Base-by-base conservation (phyloP, 2,888 invertebrate species). In the Oligia strigilis region DNA sequence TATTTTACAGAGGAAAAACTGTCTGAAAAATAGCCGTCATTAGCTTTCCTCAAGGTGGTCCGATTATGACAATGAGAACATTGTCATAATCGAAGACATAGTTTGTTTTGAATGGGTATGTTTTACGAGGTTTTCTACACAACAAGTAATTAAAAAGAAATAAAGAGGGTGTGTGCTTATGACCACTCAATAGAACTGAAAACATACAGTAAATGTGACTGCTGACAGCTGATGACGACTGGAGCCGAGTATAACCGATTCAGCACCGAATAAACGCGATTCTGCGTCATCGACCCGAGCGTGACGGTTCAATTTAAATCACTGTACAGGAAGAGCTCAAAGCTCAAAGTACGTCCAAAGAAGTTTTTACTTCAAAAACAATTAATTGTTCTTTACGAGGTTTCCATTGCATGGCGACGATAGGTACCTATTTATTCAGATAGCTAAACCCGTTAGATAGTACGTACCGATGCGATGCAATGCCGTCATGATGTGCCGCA, bases 401-500 rank as follows among this genome's bases (percentile, higher is more conserved):
- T n/a, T 58, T n/a, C 58, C 6, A 40, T 5, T 4, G 36, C 36
- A 55, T 5, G 13, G 19, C 4, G 17, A 17, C 0, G 40, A 14
- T 40, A 29, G 29, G 29, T 29, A 17, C 3, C 40, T 72, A 29
- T 17, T 65, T 29, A 23, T 23, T 23, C 6, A 58, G 17, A 36
- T 58, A 64, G 17, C 19, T 19, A n/a, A 46, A 62, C 40, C 78
- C 49, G 72, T 67, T 71, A 80, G 69, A 77, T 74, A 58, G 73
- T 60, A 55, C 5, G 73, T 60, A 49, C 5, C 40, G 4, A 40
- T 0, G 40, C 6, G 58, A 69, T 75, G 82, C 76, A 69, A 14
- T 70, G 62, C 60, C 40, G 81, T 77, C 82, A 71, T 73, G 67
- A 74, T 75, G 66, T 65, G 72, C 36, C 52, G 70, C 77, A 80